Evolutionary conservation across 2,888 invertebrate genomes (phyloP).

Genomic region (Maniola hyperantus): DNA sequence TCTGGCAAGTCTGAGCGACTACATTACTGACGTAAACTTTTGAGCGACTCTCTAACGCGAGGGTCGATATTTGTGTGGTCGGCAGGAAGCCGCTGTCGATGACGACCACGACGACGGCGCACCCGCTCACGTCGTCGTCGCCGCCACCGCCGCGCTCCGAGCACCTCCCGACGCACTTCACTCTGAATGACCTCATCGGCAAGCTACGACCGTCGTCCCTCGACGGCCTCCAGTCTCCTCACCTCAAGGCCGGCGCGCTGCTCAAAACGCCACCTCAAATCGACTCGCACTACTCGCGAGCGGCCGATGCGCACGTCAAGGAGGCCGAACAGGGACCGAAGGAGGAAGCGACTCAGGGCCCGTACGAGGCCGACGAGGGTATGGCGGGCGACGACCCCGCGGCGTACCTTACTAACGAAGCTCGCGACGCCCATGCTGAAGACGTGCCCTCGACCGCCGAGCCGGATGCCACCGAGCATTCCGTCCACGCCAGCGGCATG

Average conservation of each 20-base stretch:
- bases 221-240: slow-evolving; percentile 76
- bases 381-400: slow-evolving; percentile 83
- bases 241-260: slow-evolving; percentile 72
- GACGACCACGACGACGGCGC: slow-evolving; percentile 83
- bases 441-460: slow-evolving; percentile 82
- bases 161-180: slow-evolving; percentile 80
- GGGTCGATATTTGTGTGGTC: slow-evolving; percentile 60
- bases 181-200: slow-evolving; percentile 81
- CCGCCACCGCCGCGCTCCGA: slow-evolving; percentile 80
- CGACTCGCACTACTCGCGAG: slow-evolving; percentile 83
- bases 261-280: slow-evolving; percentile 83
- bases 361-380: slow-evolving; percentile 82
- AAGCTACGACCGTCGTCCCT: slow-evolving; percentile 79
- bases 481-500: slow-evolving; percentile 81
- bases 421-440: slow-evolving; percentile 69
- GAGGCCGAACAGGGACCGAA: slow-evolving; percentile 67
- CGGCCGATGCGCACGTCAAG: slow-evolving; percentile 71
- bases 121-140: slow-evolving; percentile 80
- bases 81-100: slow-evolving; percentile 80
- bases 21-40: slow-evolving; percentile 29
- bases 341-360: slow-evolving; percentile 83
- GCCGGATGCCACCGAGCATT: slow-evolving; percentile 82
- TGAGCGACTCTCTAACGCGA: slow-evolving; percentile 64
- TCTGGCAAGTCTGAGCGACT: slow-evolving; percentile 24
- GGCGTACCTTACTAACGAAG: slow-evolving; percentile 70